phyloP scores from a whole-genome alignment of 1,140 invertebrate genomes.

The Coelopa frigida region DNA sequence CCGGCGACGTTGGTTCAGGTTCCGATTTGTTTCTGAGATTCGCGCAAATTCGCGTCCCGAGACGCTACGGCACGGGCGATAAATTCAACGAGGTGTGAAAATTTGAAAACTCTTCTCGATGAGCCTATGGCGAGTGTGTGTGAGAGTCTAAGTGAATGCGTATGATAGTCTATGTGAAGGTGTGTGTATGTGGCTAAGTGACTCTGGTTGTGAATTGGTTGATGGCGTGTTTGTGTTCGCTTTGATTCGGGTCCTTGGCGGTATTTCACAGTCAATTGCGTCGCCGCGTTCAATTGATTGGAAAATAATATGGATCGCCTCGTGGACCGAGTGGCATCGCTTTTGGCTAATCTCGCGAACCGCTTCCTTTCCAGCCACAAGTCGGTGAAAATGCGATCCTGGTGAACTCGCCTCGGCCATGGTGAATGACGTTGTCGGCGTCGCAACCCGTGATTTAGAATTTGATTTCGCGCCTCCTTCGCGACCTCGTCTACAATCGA shows the following conservation, averaged over 20 bases:
- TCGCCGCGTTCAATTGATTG: conserved; percentile 17
- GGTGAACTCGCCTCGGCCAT: conserved; percentile 12
- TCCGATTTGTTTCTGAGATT: background rate
- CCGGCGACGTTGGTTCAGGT: background rate
- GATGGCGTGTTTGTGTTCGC: background rate
- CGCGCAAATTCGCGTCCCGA: too few relatives aligned
- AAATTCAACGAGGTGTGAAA: too few relatives aligned
- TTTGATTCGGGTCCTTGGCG: background rate
- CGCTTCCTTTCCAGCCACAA: too few relatives aligned
- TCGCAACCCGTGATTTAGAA: conserved; percentile 6
- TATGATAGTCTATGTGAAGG: too few relatives aligned
- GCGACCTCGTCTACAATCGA: background rate
- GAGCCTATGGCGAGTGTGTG: too few relatives aligned
- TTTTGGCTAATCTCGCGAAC: too few relatives aligned
- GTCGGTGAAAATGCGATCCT: too few relatives aligned
- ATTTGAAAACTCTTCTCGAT: too few relatives aligned
- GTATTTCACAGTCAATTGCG: too few relatives aligned
- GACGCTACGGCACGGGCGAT: too few relatives aligned
- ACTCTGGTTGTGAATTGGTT: background rate
- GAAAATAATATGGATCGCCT: conserved; percentile 15
- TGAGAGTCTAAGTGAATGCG: too few relatives aligned
- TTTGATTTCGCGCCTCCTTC: conserved; percentile 11
- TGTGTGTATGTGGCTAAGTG: too few relatives aligned
- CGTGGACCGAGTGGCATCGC: background rate
- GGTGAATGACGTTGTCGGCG: conserved; percentile 10